A percentile compares a stretch with the other conserved stretches of the same genome.
Evolutionary conservation across 2,888 invertebrate species (phyloP).

Genomic region (Calephelis perditalis): DNA sequence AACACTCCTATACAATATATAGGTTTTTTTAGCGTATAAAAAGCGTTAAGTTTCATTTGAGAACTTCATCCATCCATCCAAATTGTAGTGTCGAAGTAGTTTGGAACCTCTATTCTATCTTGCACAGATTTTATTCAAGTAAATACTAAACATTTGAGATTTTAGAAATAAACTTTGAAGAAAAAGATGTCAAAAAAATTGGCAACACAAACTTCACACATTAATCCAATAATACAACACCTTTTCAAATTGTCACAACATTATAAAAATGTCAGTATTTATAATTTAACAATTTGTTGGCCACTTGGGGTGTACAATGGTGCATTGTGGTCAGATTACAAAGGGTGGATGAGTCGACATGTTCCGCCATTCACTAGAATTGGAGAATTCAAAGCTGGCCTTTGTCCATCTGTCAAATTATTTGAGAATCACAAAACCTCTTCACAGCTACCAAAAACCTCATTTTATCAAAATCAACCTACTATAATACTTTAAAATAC

Average conservation of each 20-base stretch:
- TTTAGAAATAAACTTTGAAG: neutral
- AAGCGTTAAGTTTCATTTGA: too few species aligned
- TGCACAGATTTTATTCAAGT: too few species aligned
- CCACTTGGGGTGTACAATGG: constrained; percentile 13
- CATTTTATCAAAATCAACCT: neutral
- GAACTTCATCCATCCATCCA: too few species aligned
- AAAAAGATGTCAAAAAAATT: neutral
- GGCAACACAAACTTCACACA: constrained; percentile 4
- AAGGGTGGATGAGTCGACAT: constrained; percentile 11
- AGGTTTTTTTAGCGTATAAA: too few species aligned
- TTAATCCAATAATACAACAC: neutral
- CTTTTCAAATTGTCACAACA: constrained; percentile 3
- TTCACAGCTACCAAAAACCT: neutral
- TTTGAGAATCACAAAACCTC: neutral
- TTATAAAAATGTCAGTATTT: constrained; percentile 8
- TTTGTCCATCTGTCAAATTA: constrained; percentile 1
- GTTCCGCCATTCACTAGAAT: neutral
- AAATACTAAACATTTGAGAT: neutral
- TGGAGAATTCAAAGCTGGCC: neutral
- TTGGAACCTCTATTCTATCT: too few species aligned
- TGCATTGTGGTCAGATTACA: constrained; percentile 13
- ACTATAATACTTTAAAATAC: too few species aligned
- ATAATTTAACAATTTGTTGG: constrained; percentile 12
- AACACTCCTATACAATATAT: too few species aligned
- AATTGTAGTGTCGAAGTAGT: too few species aligned